Evolutionary conservation across 2,797 vertebrate species (phyloP), one percentile per base, ranked within the genome.

Genomic region (Morus bassanus): DNA sequence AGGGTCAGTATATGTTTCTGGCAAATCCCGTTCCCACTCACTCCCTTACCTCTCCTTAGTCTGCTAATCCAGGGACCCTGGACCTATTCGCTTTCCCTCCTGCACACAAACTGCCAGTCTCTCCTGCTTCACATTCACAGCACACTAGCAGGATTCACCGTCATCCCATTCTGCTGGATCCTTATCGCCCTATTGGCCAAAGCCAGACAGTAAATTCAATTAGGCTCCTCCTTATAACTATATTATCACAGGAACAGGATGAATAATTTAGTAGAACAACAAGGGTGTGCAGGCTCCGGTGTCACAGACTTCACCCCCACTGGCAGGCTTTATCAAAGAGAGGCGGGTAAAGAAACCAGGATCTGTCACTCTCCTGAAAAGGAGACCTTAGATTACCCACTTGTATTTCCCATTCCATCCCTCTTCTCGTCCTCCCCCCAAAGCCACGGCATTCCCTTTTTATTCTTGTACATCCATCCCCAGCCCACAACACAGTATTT

Each of bases 261-360:
- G 96, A 97, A 98, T 98, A 97, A 98, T 98, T 98, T 94, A 98
- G 95, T 95, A 63, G 92, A 96, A 96, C 88, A 96, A 96, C 95
- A 96, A 88, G 89, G 79, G 24, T 95, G 89, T 70, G 76, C 95
- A 95, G 94, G 95, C 92, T 96, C 89, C 1, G 15, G 90, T 97
- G 78, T 94, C 92, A 95, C 81, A 95, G 95, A 33, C 88, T 86
- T 95, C 79, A 72, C 39, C 80, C 65, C 10, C 37, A 21, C 80
- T 30, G 68, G 50, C 78, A 93, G 68, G 81, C 37, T 96, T 93
- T 85, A 91, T 83, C 74, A 84, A 73, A 88, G 46, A 89, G 60
- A 86, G 70, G 33, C 0, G 2, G 59, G 59, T 87, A 76, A 89
- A 76, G 73, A 64, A 72, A 45, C 15, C 56, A 89, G 82, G 89